Base-by-base conservation (phyloP, 2,797 vertebrate genomes). In the Nyctalus aviator region DNA sequence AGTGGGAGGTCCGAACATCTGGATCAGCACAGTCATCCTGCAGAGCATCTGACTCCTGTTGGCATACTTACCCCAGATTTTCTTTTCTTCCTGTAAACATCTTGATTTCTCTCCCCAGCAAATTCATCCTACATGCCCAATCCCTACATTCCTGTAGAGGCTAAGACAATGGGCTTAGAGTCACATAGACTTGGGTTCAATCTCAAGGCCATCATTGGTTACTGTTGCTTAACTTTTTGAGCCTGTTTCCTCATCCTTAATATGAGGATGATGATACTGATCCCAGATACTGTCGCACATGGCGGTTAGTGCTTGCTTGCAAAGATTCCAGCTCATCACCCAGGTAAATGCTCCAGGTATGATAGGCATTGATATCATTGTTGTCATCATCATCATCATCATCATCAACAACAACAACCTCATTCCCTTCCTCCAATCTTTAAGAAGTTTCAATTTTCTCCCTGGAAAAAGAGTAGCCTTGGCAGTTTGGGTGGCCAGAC, bases 401-500 rank as follows among this genome's bases (percentile, higher is more conserved):
- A 0, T 68, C 86, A n/a, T 14, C 25, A 11, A 2, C 46, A 23
- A 18, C 46, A 23, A 23, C 25, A 41, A 10, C 41, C 35, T 17
- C 32, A 2, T 23, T 23, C 35, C 20, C 15, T 71, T 13, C 68
- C 57, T 72, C 17, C 6, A 8, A n/a, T 77, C 30, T 15, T 21
- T 50, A 75, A 83, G 62, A 64, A 75, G 50, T 71, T 41, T 88
- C n/a, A 0, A 0, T 46, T 90, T 94, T 79, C 55, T 72, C 75
- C 64, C 0, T 14, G n/a, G 59, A 50, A 41, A 21, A 23, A 68
- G 71, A 55, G 57, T 21, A 53, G n/a, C 37, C 20, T 62, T 50
- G 23, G 69, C 37, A 53, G 35, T 88, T 83, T 57, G 77, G 68
- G 73, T 62, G 57, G 77, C 77, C 55, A 79, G 76, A 92, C 30